phyloP scores from a whole-genome alignment of 2,797 vertebrate species.

The Triplophysa yarkandensis region DNA sequence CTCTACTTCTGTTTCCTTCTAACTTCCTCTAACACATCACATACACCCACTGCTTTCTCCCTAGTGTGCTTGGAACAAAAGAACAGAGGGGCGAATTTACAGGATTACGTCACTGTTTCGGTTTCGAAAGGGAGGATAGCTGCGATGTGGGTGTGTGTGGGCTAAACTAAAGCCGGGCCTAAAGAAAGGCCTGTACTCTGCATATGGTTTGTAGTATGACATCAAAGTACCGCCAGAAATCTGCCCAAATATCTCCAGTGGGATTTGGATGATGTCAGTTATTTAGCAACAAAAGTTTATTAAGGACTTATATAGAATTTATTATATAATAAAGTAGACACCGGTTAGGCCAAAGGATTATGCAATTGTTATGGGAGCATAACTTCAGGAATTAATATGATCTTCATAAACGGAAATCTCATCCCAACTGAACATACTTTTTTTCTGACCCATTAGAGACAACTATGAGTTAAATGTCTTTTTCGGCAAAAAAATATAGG shows the following conservation, averaged over 20 bases:
- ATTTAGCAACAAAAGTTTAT: too few relatives aligned
- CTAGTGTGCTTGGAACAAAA: background rate
- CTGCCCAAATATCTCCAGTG: background rate
- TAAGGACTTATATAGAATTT: too few relatives aligned
- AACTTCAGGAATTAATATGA: too few relatives aligned
- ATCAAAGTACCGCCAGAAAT: background rate
- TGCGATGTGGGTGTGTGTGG: background rate
- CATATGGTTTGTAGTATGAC: background rate
- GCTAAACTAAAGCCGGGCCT: background rate
- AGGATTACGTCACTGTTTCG: background rate
- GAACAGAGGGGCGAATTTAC: background rate
- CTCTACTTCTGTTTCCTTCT: background rate
- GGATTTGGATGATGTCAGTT: background rate
- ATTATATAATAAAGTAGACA: too few relatives aligned
- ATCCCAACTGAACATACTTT: too few relatives aligned
- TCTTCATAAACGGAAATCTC: too few relatives aligned
- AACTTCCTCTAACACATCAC: conserved; percentile 16
- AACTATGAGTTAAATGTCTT: too few relatives aligned
- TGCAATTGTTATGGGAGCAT: too few relatives aligned
- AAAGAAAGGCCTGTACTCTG: background rate
- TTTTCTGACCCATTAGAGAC: too few relatives aligned
- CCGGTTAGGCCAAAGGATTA: too few relatives aligned
- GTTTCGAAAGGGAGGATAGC: background rate
- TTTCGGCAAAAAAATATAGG: too few relatives aligned
- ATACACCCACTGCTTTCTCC: background rate